Percentiles rank a stretch among this genome's conserved stretches.
These are phyloP conservation scores for Oryctolagus cuniculus DNA, from an alignment of 2,113 vertebrate genomes.

Conservation along the genomic window mOryCun1.1 NC_091445.1:38178001-38178500, in stretches of 20 bases:
- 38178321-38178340: conserved; percentile 6
- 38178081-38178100: background rate
- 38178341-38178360: conserved; percentile 1
- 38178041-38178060: background rate
- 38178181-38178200: background rate
- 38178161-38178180: background rate
- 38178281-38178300: conserved; percentile 12
- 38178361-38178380: conserved; percentile 13
- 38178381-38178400: conserved; percentile 47
- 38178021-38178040: background rate
- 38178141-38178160: background rate
- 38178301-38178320: background rate
- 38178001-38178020: background rate
- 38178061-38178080: background rate
- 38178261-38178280: conserved; percentile 46
- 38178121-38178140: background rate
- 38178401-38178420: conserved; percentile 48
- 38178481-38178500: background rate
- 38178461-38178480: conserved; percentile 29
- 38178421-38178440: conserved; percentile 34
- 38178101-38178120: background rate
- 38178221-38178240: background rate
- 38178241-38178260: background rate
- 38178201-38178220: background rate
- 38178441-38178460: conserved; percentile 39